These are phyloP conservation scores for Subacronicta megacephala DNA, from an alignment of 2,888 invertebrate genomes.

Conservation along the genomic window DNA sequence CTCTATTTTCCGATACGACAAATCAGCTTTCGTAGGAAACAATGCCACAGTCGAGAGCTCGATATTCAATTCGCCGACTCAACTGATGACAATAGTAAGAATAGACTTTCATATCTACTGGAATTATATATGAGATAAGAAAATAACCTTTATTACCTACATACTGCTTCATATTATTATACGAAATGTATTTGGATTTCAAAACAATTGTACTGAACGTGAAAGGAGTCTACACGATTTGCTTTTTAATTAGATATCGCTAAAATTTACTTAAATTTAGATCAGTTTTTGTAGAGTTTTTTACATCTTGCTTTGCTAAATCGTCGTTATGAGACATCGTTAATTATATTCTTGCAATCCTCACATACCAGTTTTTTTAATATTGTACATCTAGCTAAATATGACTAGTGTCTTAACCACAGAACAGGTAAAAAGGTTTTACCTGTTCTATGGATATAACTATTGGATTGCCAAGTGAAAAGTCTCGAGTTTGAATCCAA, in stretches of 20 bases:
- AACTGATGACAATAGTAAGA: slow-evolving; percentile 7
- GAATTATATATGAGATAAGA: slow-evolving; percentile 9
- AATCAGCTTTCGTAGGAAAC: slow-evolving; percentile 7
- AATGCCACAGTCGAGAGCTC: not conserved
- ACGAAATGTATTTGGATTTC: slow-evolving; percentile 1
- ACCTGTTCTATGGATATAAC: no score
- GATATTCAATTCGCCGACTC: slow-evolving; percentile 13
- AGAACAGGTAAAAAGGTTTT: no score
- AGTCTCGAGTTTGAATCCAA: no score
- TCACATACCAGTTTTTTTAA: no score
- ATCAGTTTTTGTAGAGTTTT: no score
- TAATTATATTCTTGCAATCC: no score
- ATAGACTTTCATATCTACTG: slow-evolving; percentile 8
- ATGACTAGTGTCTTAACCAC: no score
- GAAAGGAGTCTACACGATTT: not conserved
- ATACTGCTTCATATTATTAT: slow-evolving; percentile 10
- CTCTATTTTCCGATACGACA: not conserved
- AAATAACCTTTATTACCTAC: slow-evolving; percentile 8
- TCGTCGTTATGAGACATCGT: no score
- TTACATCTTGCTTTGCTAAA: no score
- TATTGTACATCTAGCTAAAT: no score
- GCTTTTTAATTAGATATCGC: not conserved
- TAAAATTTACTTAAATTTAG: no score
- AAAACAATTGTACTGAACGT: not conserved
- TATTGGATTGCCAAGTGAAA: no score